These are phyloP conservation scores for Pogonomyrmex barbatus DNA, from an alignment of 1,140 invertebrate species.

Conservation along the genomic window DNA sequence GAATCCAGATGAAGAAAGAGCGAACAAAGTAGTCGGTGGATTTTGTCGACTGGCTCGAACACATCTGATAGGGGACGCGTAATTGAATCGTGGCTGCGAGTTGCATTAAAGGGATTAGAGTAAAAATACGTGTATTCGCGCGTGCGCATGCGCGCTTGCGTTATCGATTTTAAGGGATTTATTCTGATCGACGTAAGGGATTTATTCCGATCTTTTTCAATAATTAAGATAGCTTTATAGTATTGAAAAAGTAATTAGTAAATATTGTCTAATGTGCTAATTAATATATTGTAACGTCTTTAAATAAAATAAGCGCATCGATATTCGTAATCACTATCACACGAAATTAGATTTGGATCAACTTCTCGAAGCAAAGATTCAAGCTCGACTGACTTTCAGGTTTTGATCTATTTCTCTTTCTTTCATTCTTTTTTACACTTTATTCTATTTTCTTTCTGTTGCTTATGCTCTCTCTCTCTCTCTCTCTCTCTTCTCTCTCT, in stretches of 20 bases:
- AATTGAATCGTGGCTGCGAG: slow-evolving; percentile 48
- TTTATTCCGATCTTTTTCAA: background rate
- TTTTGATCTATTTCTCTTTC: too few relatives aligned
- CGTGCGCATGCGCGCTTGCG: too few relatives aligned
- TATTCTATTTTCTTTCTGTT: background rate
- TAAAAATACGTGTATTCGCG: slow-evolving; percentile 7
- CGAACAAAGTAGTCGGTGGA: slow-evolving; percentile 8
- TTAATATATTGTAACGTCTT: background rate
- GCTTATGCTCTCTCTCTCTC: too few relatives aligned
- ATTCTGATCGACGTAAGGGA: background rate
- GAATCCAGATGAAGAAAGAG: slow-evolving; percentile 7
- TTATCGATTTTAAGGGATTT: background rate
- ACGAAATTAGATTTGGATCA: too few relatives aligned
- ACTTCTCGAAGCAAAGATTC: too few relatives aligned
- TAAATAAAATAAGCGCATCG: too few relatives aligned
- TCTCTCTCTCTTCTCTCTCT: too few relatives aligned
- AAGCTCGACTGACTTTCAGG: too few relatives aligned
- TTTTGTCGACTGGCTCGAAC: slow-evolving; percentile 35
- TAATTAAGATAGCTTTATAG: background rate
- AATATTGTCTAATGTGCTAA: background rate
- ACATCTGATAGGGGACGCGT: background rate
- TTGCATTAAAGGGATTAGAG: slow-evolving; percentile 38
- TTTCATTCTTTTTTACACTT: background rate
- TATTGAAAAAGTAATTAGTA: background rate
- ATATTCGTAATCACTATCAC: too few relatives aligned